phyloP scores from a whole-genome alignment of 1,140 invertebrate genomes.

The Drosophila simulans region DNA sequence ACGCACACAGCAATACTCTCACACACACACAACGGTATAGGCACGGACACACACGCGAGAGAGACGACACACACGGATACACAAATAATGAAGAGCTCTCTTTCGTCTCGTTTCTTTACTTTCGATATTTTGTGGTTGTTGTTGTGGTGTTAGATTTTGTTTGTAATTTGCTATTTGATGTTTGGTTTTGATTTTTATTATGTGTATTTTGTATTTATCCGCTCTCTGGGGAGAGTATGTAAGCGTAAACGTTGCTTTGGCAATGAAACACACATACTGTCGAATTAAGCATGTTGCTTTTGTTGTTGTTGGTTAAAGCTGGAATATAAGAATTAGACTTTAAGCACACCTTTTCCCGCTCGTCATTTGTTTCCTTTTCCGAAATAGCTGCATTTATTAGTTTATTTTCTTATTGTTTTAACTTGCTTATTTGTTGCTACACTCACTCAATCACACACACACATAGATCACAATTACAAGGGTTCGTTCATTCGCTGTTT shows the following conservation, averaged over 20 bases:
- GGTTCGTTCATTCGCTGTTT: constrained; percentile 55
- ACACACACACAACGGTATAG: constrained; percentile 22
- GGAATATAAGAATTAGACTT: constrained; percentile 28
- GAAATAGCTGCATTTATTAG: constrained; percentile 34
- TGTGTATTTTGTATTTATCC: constrained; percentile 38
- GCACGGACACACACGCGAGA: constrained; percentile 28
- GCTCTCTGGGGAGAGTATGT: constrained; percentile 21
- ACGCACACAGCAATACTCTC: constrained; percentile 24
- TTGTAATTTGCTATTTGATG: constrained; percentile 43
- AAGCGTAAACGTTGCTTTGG: constrained; percentile 55
- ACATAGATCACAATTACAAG: constrained; percentile 62
- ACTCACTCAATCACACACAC: constrained; percentile 31
- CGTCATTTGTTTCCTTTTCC: neutral
- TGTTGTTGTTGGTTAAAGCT: constrained; percentile 31
- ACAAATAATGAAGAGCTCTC: constrained; percentile 57
- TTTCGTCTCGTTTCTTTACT: constrained; percentile 41
- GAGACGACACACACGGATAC: constrained; percentile 58
- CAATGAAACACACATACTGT: constrained; percentile 58
- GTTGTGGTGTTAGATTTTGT: constrained; percentile 32
- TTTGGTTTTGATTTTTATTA: constrained; percentile 36
- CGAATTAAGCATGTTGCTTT: constrained; percentile 49
- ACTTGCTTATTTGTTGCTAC: constrained; percentile 69
- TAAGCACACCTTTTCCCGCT: neutral
- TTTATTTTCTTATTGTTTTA: constrained; percentile 73
- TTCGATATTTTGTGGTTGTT: constrained; percentile 35